Base-by-base conservation (phyloP, 1,140 invertebrate genomes). In the Thalassaphorura encarpata region DNA sequence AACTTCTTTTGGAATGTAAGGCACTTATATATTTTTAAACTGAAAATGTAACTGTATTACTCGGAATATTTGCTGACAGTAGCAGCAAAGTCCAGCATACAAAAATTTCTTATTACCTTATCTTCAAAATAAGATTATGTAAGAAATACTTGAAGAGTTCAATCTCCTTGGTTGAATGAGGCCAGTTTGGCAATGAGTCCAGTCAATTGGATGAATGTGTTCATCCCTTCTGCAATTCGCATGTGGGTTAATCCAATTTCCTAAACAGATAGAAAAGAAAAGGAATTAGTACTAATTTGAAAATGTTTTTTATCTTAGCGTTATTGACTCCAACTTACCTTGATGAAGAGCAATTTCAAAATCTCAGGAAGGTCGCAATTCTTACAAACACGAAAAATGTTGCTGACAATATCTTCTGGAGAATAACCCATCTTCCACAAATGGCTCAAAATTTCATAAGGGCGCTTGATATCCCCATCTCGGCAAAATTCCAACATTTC, bases 401-500 rank as follows among this genome's bases (percentile, higher is more conserved):
- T 98, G 52, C 81, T 82, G 60, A 99, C 89, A 41, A 99, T 89
- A 76, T 99, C 95, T 73, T 98, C 92, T 1, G 91, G 78, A 1
- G 92, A 91, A 73, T 98, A 98, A 1, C 95, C 95, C 51, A 96
- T 75, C 67, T 83, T 84, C 84, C 89, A 95, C 21, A 98, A 74
- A 70, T 92, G 84, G 15, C 81, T 77, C 67, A 97, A 79, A 28
- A 92, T 80, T 72, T 86, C 86, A 67, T 89, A 95, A 1, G 93
- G 89, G 65, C 87, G 84, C 52, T 85, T 82, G 59, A 97, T 85
- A 60, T 97, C 82, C 36, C 83, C 83, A 46, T 83, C 71, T 0
- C 78, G 74, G 73, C 93, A 99, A 66, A 82, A 77, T 53, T 88
- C 79, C 47, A 99, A 73, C 91, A 99, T 97, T 61, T 87, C 82